Evolutionary conservation across 1,140 invertebrate species (phyloP).

Genomic region (Habropoda laboriosa): DNA sequence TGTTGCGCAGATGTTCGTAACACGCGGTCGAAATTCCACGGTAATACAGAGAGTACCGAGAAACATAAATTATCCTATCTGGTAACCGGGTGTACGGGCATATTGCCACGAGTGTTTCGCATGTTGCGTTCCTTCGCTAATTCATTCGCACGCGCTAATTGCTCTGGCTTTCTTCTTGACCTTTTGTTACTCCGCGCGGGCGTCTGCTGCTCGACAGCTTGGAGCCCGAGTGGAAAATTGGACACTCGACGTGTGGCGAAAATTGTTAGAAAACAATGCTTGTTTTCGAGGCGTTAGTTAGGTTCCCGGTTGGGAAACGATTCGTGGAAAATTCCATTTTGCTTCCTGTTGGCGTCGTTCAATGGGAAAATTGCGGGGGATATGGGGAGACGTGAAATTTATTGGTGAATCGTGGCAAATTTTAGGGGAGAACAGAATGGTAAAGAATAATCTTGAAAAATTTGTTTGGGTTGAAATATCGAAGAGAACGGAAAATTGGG

Average conservation of each 20-base stretch:
- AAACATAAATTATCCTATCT: slow-evolving; percentile 31
- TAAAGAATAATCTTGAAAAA: no score
- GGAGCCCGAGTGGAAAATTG: background rate
- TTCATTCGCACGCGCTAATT: slow-evolving; percentile 66
- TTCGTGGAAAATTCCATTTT: no score
- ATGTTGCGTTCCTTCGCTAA: slow-evolving; percentile 44
- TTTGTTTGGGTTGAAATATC: no score
- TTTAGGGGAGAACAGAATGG: no score
- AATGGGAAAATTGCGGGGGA: no score
- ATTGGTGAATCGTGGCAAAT: no score
- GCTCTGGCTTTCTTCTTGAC: slow-evolving; percentile 55
- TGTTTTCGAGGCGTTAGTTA: no score
- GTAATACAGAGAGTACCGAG: slow-evolving; percentile 8
- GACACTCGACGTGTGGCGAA: background rate
- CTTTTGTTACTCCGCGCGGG: slow-evolving; percentile 31
- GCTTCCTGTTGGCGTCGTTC: no score
- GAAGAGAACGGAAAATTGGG: no score
- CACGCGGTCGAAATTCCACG: slow-evolving; percentile 10
- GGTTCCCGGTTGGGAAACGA: no score
- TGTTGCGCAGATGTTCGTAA: background rate
- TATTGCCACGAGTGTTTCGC: slow-evolving; percentile 6
- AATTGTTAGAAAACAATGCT: no score
- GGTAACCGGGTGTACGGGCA: background rate
- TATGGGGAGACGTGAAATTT: no score
- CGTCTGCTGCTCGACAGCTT: background rate